phyloP scores from a whole-genome alignment of 2,113 vertebrate species.

The Blennius ocellaris region DNA sequence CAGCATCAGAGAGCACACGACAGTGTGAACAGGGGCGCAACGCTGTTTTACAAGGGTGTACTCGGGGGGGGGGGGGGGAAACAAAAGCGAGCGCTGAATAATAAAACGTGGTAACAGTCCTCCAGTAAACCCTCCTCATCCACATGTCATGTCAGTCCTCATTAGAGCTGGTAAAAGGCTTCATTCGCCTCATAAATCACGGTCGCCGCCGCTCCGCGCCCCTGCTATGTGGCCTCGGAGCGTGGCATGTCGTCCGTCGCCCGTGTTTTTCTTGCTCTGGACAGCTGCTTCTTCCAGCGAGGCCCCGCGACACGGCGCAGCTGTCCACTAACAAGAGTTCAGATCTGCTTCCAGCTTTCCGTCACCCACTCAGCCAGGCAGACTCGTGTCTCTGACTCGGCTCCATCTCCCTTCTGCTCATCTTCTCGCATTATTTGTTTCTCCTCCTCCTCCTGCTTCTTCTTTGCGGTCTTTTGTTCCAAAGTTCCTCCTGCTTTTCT shows the following conservation, averaged over 20 bases:
- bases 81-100: slow-evolving; percentile 28
- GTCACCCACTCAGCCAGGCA: slow-evolving; percentile 40
- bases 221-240: slow-evolving; percentile 40
- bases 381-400: not conserved
- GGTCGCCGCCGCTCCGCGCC: not conserved
- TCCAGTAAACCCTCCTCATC: slow-evolving; percentile 23
- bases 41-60: slow-evolving; percentile 3
- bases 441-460: not conserved
- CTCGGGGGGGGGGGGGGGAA: not conserved
- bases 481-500: not conserved
- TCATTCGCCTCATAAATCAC: slow-evolving; percentile 40
- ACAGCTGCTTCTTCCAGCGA: slow-evolving; percentile 56
- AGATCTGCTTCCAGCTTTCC: slow-evolving; percentile 69
- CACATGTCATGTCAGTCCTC: slow-evolving; percentile 26
- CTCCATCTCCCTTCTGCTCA: slow-evolving; percentile 29
- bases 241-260: slow-evolving; percentile 16
- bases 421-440: slow-evolving; percentile 1
- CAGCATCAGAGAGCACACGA: not conserved
- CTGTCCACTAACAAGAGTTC: slow-evolving; percentile 78
- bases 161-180: slow-evolving; percentile 21
- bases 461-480: not conserved
- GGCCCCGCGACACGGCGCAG: slow-evolving; percentile 62
- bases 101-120: slow-evolving; percentile 28
- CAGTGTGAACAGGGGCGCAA: not conserved
- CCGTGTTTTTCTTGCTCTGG: slow-evolving; percentile 27